phyloP scores from a whole-genome alignment of 92 coral and sea anemone genomes.

The Umimayanthus chanpuru region DNA sequence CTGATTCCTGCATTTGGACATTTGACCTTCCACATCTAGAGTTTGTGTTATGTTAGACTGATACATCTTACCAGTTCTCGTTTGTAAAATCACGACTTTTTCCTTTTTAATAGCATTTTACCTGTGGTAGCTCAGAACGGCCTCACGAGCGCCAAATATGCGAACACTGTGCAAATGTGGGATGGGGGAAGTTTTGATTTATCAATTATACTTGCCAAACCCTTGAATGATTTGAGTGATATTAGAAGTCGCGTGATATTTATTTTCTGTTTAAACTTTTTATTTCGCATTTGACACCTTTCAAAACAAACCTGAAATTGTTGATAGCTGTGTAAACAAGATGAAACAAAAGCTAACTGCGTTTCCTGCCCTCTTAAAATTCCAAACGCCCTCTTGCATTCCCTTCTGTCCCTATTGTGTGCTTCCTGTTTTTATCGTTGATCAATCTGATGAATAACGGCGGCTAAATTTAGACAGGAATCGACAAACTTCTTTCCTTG shows the following conservation, averaged over 20 bases:
- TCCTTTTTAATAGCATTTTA: not conserved
- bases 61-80: not conserved
- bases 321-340: slow-evolving; percentile 21
- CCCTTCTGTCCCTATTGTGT: not conserved
- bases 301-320: not conserved
- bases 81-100: too few species aligned
- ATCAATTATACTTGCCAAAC: not conserved
- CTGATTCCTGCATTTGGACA: too few species aligned
- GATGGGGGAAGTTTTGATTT: not conserved
- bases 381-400: not conserved
- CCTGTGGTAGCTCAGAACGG: not conserved
- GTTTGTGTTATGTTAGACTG: not conserved
- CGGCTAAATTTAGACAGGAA: not conserved
- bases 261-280: not conserved
- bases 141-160: not conserved
- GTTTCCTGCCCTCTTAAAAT: not conserved
- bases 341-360: not conserved
- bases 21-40: not conserved
- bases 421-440: not conserved
- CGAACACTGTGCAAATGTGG: not conserved
- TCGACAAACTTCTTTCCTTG: not conserved
- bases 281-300: not conserved
- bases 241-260: slow-evolving; percentile 12
- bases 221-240: slow-evolving; percentile 6
- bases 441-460: not conserved